Evolutionary conservation across 2,888 invertebrate genomes (phyloP), one percentile per base, ranked within the genome.

Genomic region (Notocelia uddmanniana): DNA sequence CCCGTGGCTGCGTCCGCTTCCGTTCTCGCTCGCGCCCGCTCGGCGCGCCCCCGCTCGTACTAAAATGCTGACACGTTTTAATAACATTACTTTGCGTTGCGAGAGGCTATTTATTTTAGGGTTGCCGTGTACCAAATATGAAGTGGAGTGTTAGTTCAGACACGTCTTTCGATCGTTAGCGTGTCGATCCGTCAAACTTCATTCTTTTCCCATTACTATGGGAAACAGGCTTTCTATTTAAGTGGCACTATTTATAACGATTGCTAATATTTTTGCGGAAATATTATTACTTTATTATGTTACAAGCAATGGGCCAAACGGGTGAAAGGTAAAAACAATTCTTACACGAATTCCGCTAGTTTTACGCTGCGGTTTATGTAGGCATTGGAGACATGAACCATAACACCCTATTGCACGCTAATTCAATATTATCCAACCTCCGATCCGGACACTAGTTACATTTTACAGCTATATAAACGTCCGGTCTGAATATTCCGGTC

Each of bases 61-160:
- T 87, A 91, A 93, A 93, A 89, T 90, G 93, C 92, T 92, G 93
- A 93, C 93, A 92, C 92, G 92, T 91, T 92, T 93, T 92, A 93
- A 93, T 92, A 93, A 92, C 90, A 92, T 92, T 93, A 93, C 90
- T 90, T 85, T 84, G 86, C 88, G 87, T 89, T 87, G 88, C 88
- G 89, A 91, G 90, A 89, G 90, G 89, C 89, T 91, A 91, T 91
- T 92, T 92, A 91, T 90, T 90, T 88, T 89, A 88, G 88, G 90
- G 89, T 86, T 87, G 82, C 83, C 81, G 83, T 82, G 88, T 90
- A 89, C 90, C 90, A 91, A 92, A 92, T 92, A 92, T 87, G 89
- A 88, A 89, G 92, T 91, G 87, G 87, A 90, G 88, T 88, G 87
- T 85, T 84, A 84, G 81, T 81, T 83, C 85, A 87, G 87, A 89